A percentile compares a stretch with the other conserved stretches of the same genome.
Conservation (phyloP, 2,797 vertebrate species). For the Glossophaga mutica region DNA sequence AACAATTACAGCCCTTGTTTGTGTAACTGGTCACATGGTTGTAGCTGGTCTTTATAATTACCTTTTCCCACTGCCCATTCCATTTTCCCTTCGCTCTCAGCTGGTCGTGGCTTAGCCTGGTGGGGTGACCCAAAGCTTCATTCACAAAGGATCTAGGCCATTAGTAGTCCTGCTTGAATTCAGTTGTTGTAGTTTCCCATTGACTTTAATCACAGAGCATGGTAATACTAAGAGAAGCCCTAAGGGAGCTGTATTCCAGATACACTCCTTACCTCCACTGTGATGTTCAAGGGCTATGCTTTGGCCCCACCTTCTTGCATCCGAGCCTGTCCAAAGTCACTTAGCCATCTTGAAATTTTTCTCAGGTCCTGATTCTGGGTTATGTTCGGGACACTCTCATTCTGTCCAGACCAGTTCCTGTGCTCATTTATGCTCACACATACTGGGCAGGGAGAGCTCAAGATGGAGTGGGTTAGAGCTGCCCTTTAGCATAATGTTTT, state of each 20-base stretch:
- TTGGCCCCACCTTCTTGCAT: not conserved
- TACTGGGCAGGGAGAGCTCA: not conserved
- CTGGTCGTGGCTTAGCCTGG: not conserved
- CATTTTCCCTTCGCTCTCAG: not conserved
- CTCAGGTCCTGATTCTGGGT: not conserved
- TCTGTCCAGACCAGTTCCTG: not conserved
- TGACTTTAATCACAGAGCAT: not conserved
- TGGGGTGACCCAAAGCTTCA: not conserved
- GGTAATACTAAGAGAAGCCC: not conserved
- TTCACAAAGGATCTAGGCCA: not conserved
- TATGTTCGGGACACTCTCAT: not conserved
- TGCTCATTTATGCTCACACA: not conserved
- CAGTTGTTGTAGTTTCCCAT: not conserved
- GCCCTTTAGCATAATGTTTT: conserved; percentile 10
- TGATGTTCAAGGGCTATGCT: not conserved
- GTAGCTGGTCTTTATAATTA: not conserved
- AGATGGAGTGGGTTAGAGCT: not conserved
- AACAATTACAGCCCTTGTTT: not conserved
- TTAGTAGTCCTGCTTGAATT: not conserved
- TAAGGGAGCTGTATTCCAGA: not conserved
- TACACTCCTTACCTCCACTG: not conserved
- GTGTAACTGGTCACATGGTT: not conserved
- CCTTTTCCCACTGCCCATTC: not conserved
- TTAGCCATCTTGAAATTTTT: not conserved
- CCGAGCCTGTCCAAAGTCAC: not conserved